phyloP scores from a whole-genome alignment of 1,140 invertebrate species.

The Wasmannia auropunctata region DNA sequence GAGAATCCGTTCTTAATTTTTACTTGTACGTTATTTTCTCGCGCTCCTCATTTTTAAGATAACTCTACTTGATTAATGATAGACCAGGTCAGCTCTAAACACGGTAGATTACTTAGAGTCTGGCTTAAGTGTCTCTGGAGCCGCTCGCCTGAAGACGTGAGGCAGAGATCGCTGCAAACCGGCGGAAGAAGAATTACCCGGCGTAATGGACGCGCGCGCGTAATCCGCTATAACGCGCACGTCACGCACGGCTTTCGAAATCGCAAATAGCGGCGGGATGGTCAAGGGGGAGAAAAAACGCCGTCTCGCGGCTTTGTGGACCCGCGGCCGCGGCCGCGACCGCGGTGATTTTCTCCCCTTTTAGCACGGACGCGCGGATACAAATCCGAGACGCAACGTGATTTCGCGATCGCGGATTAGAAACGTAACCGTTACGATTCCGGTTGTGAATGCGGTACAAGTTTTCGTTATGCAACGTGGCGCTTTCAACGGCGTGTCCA shows the following conservation, averaged over 20 bases:
- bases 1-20: background rate
- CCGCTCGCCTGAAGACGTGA: background rate
- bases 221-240: constrained; percentile 38
- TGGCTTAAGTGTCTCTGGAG: background rate
- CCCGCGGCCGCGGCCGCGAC: background rate
- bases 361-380: too few species aligned
- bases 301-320: constrained; percentile 32
- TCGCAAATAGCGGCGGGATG: constrained; percentile 3
- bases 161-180: background rate
- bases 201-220: constrained; percentile 31
- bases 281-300: constrained; percentile 7
- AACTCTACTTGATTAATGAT: constrained; percentile 25
- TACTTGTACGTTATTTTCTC: background rate
- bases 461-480: constrained; percentile 47
- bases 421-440: constrained; percentile 2
- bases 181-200: constrained; percentile 32
- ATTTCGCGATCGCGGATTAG: background rate
- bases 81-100: background rate
- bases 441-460: constrained; percentile 64
- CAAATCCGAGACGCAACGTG: background rate
- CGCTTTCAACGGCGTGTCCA: background rate
- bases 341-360: constrained; percentile 22
- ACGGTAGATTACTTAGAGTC: constrained; percentile 24
- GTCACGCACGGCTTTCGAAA: constrained; percentile 46
- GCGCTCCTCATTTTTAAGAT: background rate